These are phyloP conservation scores for Panagrolaimus sp. DNA, from an alignment of 1,140 invertebrate species.

Conservation along the genomic window DNA sequence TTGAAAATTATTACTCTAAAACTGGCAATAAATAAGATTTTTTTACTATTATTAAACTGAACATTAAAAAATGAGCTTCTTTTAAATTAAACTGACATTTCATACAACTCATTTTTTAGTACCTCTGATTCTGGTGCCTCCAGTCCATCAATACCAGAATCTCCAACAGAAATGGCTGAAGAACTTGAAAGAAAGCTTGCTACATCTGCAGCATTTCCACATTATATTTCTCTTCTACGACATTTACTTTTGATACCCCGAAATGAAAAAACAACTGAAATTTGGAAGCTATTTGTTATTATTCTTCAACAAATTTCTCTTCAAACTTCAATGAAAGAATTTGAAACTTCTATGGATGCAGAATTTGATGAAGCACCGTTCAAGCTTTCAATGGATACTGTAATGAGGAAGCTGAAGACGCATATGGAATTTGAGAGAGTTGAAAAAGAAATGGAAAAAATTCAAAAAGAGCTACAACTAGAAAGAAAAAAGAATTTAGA, in stretches of 20 bases:
- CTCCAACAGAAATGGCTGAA: slow-evolving; percentile 78
- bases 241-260: slow-evolving; percentile 82
- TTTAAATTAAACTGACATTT: background rate
- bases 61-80: no score
- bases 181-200: slow-evolving; percentile 78
- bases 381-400: slow-evolving; percentile 58
- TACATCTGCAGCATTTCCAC: slow-evolving; percentile 84
- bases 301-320: slow-evolving; percentile 89
- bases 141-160: slow-evolving; percentile 80
- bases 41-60: no score
- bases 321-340: slow-evolving; percentile 69
- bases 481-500: slow-evolving; percentile 70
- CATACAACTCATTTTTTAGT: background rate
- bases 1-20: no score
- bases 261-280: slow-evolving; percentile 77
- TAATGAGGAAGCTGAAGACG: slow-evolving; percentile 69
- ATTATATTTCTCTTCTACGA: slow-evolving; percentile 81
- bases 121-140: background rate
- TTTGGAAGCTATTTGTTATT: slow-evolving; percentile 87
- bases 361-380: slow-evolving; percentile 77
- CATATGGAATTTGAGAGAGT: slow-evolving; percentile 84
- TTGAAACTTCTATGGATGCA: slow-evolving; percentile 69
- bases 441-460: slow-evolving; percentile 76
- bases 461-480: slow-evolving; percentile 70
- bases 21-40: no score